These are phyloP conservation scores for Sus cebifrons DNA, from an alignment of 2,797 vertebrate genomes.

Conservation along the genomic window DNA sequence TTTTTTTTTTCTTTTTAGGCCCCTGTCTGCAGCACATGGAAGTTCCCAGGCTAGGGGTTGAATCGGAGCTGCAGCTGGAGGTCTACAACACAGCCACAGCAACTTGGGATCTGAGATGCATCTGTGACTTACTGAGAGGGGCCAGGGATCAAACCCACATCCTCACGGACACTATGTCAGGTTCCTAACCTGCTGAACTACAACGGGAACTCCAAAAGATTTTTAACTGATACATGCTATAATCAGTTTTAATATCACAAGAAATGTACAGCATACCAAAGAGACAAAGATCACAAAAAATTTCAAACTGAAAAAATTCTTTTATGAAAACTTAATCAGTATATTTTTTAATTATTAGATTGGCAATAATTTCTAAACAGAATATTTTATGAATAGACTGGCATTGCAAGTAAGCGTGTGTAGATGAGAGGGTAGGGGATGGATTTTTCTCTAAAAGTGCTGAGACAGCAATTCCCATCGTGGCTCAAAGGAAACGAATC, in stretches of 20 bases:
- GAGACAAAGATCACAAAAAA: conserved; percentile 16
- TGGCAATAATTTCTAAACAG: background rate
- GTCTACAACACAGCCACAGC: too few relatives aligned
- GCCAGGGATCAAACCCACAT: too few relatives aligned
- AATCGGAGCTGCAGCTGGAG: too few relatives aligned
- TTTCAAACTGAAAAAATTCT: background rate
- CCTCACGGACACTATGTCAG: too few relatives aligned
- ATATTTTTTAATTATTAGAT: background rate
- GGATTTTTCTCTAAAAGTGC: background rate
- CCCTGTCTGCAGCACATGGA: too few relatives aligned
- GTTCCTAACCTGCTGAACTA: too few relatives aligned
- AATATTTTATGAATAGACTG: background rate
- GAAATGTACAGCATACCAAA: background rate
- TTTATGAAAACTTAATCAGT: background rate
- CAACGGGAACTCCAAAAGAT: background rate
- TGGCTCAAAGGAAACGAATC: too few relatives aligned
- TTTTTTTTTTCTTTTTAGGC: background rate
- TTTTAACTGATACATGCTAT: background rate
- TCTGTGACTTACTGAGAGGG: too few relatives aligned
- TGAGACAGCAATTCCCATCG: background rate
- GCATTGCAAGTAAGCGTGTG: background rate
- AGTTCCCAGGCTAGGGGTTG: too few relatives aligned
- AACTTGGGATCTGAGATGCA: too few relatives aligned
- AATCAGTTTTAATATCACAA: background rate
- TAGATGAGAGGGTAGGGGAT: background rate